Base-by-base conservation (phyloP, 2,888 invertebrate genomes). In the Magallana nippona region DNA sequence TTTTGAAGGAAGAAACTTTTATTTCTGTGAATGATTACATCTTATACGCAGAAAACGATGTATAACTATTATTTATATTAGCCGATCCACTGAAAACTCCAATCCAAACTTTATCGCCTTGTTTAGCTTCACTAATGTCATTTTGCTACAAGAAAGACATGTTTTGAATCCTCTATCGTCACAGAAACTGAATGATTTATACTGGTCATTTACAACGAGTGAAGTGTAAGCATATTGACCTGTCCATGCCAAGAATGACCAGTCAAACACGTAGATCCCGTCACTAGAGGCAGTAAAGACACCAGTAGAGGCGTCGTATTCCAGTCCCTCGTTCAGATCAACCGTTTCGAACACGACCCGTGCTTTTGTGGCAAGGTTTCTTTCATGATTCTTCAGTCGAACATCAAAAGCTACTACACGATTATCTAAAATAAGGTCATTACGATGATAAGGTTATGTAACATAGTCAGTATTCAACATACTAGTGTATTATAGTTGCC, bases 121-220 rank as follows among this genome's bases (percentile, higher is more conserved):
- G 27, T 10, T 71, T 11, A 71, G 71, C 71, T 22, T 32, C 32
- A 27, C 71, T 10, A 71, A 11, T 22, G 71, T 32, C 71, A 71
- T 71, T 32, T 71, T 71, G 71, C 71, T 71, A 27, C 71, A 71
- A 2, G 71, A 0, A 71, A 71, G 71, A 32, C 71, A 71, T 13
- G 71, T 71, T 11, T 71, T 71, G 27, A 32, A 71, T 27, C 11
- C 27, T 19, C 10, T 32, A 13, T 32, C 71, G 13, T 13, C 13
- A 27, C 71, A 71, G 13, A 15, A 15, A 71, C 0, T 71, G 3
- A 13, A 71, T 13, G 71, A 71, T 13, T 71, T 71, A 15, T 13
- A 27, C 27, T 2, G 32, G 71, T 15, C 32, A 71, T 71, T 71
- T 32, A 71, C 71, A 11, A 2, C 32, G 17, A 71, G 71, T 5